phyloP scores from a whole-genome alignment of 2,113 vertebrate species.

The Myotis davidii region DNA sequence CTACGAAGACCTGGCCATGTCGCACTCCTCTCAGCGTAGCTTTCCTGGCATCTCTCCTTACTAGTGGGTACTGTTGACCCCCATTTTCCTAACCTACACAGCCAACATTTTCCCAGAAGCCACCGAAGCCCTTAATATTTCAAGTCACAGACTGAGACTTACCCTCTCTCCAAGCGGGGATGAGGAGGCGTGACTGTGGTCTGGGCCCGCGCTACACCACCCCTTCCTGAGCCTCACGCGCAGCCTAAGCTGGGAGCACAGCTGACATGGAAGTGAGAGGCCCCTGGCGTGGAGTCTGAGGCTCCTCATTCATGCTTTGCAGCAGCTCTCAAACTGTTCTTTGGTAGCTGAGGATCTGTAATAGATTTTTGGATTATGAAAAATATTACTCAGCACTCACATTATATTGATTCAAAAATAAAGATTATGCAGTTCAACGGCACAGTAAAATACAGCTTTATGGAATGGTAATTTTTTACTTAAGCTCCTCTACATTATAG shows the following conservation, averaged over 20 bases:
- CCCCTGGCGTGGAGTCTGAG: neutral
- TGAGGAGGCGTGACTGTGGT: neutral
- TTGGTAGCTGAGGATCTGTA: conserved; percentile 28
- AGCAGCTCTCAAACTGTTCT: neutral
- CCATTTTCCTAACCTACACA: neutral
- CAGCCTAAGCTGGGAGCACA: neutral
- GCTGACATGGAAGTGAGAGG: neutral
- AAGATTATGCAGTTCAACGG: conserved; percentile 65
- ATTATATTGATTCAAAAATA: conserved; percentile 75
- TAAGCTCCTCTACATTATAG: conserved; percentile 68
- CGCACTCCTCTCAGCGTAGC: neutral
- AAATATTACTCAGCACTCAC: conserved; percentile 73
- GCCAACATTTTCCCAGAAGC: neutral
- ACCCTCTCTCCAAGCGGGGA: too few relatives aligned
- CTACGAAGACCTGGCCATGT: neutral
- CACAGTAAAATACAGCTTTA: conserved; percentile 70
- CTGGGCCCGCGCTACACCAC: too few relatives aligned
- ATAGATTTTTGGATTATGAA: conserved; percentile 69
- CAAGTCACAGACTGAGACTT: neutral
- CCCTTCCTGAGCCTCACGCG: neutral
- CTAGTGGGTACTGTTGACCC: neutral
- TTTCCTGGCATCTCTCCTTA: neutral
- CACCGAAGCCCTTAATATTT: neutral
- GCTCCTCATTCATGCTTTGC: neutral
- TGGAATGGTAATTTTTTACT: conserved; percentile 73